Base-by-base conservation (phyloP, 2,113 vertebrate genomes). In the Petroica traversi region DNA sequence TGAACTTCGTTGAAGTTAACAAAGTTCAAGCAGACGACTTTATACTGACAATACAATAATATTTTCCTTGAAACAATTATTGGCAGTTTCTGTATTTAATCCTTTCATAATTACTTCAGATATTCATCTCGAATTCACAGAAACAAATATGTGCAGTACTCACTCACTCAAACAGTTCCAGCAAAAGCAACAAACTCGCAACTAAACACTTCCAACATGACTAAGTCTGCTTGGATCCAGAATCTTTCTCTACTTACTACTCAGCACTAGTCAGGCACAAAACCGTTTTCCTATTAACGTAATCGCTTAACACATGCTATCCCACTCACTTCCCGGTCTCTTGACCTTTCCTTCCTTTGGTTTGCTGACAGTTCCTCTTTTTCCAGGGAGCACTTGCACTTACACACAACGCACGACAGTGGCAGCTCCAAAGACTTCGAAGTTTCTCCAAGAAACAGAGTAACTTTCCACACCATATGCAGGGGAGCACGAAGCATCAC, bases 41-140 rank as follows among this genome's bases (percentile, higher is more conserved):
- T 78, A 78, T 72, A 88, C 28, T 91, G 74, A 88, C 31, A 83
- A 34, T 9, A 64, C 62, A 89, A 88, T 90, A 17, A 48, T 34
- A 69, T 46, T 87, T 92, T 85, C 55, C 59, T 90, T 91, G 73
- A 95, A 92, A 94, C 63, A 52, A 92, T 92, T 94, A 93, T 48
- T 84, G 90, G 49, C 29, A 89, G 79, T 88, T 92, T 94, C 95
- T 62, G 84, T 93, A 93, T 59, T 77, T 93, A 94, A 94, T 96
- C 69, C 62, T 91, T 76, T 58, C 49, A 52, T 68, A 85, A 94
- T 84, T 85, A 75, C 82, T 79, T 75, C 58, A 82, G 85, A 58
- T 61, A 79, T 38, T 78, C 19, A 36, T 57, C 75, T 85, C 34
- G 14, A 20, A 12, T 74, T 78, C 68, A 48, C 71, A 71, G 49